Conservation (phyloP, 2,888 invertebrate genomes). For the Zaprionus obscuricornis region DNA sequence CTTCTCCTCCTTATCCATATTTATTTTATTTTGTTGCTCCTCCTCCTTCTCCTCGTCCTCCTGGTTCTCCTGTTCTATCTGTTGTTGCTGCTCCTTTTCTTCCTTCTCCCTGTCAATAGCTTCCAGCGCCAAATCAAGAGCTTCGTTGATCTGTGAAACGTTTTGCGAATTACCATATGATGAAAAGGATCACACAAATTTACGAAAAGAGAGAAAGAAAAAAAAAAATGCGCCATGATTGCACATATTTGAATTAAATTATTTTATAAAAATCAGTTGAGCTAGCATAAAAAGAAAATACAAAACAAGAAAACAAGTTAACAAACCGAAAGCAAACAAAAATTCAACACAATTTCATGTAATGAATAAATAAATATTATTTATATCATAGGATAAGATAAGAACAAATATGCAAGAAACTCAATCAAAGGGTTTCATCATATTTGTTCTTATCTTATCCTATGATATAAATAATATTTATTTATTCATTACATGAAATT, state of each 20-base stretch:
- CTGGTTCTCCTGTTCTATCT: conserved; percentile 8
- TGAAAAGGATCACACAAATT: conserved; percentile 30
- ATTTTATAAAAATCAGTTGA: conserved; percentile 40
- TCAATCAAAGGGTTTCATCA: no score
- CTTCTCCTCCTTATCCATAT: conserved; percentile 1
- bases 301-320: no score
- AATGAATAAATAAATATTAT: no score
- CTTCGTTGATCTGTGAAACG: conserved; percentile 85
- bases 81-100: conserved; percentile 11
- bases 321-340: conserved; percentile 13
- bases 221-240: conserved; percentile 56
- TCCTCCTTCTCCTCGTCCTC: conserved; percentile 4
- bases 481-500: no score
- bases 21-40: conserved; percentile 6
- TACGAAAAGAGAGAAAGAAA: conserved; percentile 53
- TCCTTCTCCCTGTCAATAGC: conserved; percentile 85
- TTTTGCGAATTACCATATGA: conserved; percentile 8
- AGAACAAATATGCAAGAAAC: no score
- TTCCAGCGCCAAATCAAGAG: conserved; percentile 87
- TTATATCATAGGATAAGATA: no score
- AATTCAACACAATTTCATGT: no score
- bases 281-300: conserved; percentile 47
- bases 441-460: no score
- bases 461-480: no score
- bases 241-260: conserved; percentile 65